These are phyloP conservation scores for Teinopalpus imperialis DNA, from an alignment of 2,888 invertebrate genomes.

Conservation along the genomic window DNA sequence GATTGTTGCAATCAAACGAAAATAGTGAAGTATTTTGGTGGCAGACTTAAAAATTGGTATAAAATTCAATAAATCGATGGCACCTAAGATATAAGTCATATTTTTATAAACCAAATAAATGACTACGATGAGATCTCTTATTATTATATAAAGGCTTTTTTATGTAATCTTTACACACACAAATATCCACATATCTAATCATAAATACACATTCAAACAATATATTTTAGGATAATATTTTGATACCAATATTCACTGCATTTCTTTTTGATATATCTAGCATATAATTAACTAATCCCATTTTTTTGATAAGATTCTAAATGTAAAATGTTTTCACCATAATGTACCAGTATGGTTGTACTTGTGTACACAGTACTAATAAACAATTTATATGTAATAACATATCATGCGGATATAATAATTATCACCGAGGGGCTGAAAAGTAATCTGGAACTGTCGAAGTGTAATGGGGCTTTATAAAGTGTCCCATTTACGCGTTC, in stretches of 20 bases:
- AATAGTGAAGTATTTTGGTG: slow-evolving; percentile 54
- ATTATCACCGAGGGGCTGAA: slow-evolving; percentile 66
- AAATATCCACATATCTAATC: slow-evolving; percentile 78
- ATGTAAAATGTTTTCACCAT: slow-evolving; percentile 39
- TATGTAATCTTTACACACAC: slow-evolving; percentile 64
- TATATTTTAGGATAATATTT: slow-evolving; percentile 74
- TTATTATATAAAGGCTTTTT: slow-evolving; percentile 59
- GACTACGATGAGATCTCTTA: slow-evolving; percentile 53
- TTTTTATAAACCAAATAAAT: slow-evolving; percentile 69
- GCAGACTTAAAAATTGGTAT: slow-evolving; percentile 45
- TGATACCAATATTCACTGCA: slow-evolving; percentile 78
- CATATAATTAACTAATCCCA: slow-evolving; percentile 61
- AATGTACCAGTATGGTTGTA: slow-evolving; percentile 72
- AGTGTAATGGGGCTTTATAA: slow-evolving; percentile 42
- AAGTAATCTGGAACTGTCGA: slow-evolving; percentile 53
- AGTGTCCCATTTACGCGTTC: slow-evolving; percentile 35
- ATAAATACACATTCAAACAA: slow-evolving; percentile 62
- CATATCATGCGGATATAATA: slow-evolving; percentile 77
- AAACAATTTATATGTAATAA: slow-evolving; percentile 68
- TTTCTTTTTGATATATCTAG: slow-evolving; percentile 71
- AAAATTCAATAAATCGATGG: slow-evolving; percentile 46
- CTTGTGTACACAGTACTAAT: slow-evolving; percentile 72
- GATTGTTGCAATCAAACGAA: slow-evolving; percentile 41
- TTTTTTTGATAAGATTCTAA: slow-evolving; percentile 64
- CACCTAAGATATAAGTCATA: slow-evolving; percentile 59